Evolutionary conservation across 1,140 invertebrate species (phyloP), one percentile per base, ranked within the genome.

Genomic region (Trypoxylus dichotomus): DNA sequence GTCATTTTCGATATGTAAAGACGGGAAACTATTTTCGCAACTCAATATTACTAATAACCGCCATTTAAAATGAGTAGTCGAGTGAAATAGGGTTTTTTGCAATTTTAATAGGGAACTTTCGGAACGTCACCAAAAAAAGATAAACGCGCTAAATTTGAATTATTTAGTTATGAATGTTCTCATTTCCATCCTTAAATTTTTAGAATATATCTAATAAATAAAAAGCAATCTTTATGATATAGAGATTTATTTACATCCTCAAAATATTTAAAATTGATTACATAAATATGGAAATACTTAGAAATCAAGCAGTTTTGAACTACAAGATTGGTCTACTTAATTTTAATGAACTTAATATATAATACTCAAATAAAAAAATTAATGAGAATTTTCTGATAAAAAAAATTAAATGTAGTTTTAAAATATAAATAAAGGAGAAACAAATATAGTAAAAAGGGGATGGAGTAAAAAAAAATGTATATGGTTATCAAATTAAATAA

Each of bases 161-260:
- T 15, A 47, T 13, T 47, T 13, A 3, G 8, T 47, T 47, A 7
- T 13, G 43, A 3, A 47, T 3, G 10, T 47, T 0, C 6, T 47
- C 15, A 7, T 37, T 5, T 5, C 32, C 10, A 8, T 7, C 5
- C 10, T 37, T 5, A 8, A 37, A 2, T 37, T 37, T 8, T 37
- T 37, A 37, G 10, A 37, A 37, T n/a, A n/a, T n/a, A n/a, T 37
- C 10, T 37, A 37, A 8, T 7, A 37, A 47, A 47, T 47, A 15
- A 63, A 63, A 63, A 19, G 10, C 60, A 2, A 19, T 27, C 3
- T 63, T 63, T 63, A 63, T 63, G 10, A 25, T 24, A 63, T 63
- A 63, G 24, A 63, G 60, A 63, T 63, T 63, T 63, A 63, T 63
- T 63, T 63, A 63, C 60, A 63, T 63, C 19, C 1, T 58, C 21